Base-by-base conservation (phyloP, 2,888 invertebrate species). In the Xiphydria camelus region DNA sequence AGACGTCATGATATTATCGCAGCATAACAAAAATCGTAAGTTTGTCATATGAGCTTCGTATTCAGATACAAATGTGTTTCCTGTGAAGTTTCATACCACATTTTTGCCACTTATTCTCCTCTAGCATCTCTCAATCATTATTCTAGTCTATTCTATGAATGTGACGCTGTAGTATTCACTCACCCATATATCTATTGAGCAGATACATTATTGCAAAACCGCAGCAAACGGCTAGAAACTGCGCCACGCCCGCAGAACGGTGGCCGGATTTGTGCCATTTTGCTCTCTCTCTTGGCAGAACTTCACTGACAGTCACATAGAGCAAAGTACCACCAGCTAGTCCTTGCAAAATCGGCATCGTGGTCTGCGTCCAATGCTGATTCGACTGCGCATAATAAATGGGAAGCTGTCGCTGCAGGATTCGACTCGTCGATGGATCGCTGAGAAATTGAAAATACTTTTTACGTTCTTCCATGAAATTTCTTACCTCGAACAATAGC, bases 301-400 rank as follows among this genome's bases (percentile, higher is more conserved):
- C 85, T 72, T 89, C 89, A 61, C 87, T 85, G 1, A 89, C 84
- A 0, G 88, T 87, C 44, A 89, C 88, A 72, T 89, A 89, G 2
- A 89, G 76, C 1, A 89, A 77, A 1, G 89, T 89, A 1, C 89
- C 89, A 1, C 87, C 89, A 4, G 89, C 88, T 29, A 89, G 61
- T 0, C 85, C 83, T 83, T 86, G 76, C 22, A 66, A 41, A 31
- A 60, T 41, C n/a, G 66, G 59, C 37, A 62, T 18, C 14, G 45
- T 20, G 14, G 55, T 12, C 1, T 44, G 12, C 7, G 49, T 48
- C 61, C 62, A 64, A 23, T n/a, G n/a, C n/a, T n/a, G n/a, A n/a
- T n/a, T n/a, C n/a, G n/a, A n/a, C n/a, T n/a, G n/a, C n/a, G n/a
- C n/a, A n/a, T n/a, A n/a, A n/a, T n/a, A n/a, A n/a, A n/a, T n/a